Evolutionary conservation across 2,113 vertebrate genomes (phyloP).

Genomic region (Otolemur garnettii): DNA sequence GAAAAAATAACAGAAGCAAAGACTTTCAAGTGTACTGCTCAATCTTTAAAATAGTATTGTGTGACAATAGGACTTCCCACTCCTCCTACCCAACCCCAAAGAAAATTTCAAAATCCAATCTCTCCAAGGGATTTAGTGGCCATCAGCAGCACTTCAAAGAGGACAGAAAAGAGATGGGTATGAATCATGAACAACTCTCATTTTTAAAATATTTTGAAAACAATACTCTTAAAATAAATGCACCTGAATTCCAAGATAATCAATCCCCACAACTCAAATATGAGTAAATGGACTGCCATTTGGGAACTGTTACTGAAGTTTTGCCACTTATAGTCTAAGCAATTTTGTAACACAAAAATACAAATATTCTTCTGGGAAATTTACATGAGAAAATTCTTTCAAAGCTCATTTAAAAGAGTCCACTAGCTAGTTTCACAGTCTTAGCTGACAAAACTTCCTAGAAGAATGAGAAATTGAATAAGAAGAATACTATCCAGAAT

Average conservation of each 20-base stretch:
- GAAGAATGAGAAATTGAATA: conserved; percentile 68
- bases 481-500: conserved; percentile 59
- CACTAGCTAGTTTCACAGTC: conserved; percentile 16
- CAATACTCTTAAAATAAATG: conserved; percentile 62
- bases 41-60: conserved; percentile 56
- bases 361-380: conserved; percentile 56
- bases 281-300: not conserved
- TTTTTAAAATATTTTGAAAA: conserved; percentile 63
- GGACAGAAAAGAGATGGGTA: not conserved
- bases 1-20: conserved; percentile 13
- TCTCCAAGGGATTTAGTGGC: conserved; percentile 7
- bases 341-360: conserved; percentile 6
- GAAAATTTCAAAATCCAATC: conserved; percentile 40
- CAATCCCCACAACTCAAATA: not conserved
- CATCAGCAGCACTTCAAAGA: conserved; percentile 44
- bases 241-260: conserved; percentile 2
- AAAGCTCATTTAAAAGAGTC: conserved; percentile 63
- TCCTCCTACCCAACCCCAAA: not conserved
- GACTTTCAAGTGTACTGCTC: not conserved
- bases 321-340: conserved; percentile 32
- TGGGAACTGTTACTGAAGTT: not conserved
- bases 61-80: not conserved
- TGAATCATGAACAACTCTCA: conserved; percentile 21
- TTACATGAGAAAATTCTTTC: conserved; percentile 60
- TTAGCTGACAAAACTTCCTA: conserved; percentile 63